phyloP scores from a whole-genome alignment of 92 coral and sea anemone species.

The Epizoanthus stellaris region DNA sequence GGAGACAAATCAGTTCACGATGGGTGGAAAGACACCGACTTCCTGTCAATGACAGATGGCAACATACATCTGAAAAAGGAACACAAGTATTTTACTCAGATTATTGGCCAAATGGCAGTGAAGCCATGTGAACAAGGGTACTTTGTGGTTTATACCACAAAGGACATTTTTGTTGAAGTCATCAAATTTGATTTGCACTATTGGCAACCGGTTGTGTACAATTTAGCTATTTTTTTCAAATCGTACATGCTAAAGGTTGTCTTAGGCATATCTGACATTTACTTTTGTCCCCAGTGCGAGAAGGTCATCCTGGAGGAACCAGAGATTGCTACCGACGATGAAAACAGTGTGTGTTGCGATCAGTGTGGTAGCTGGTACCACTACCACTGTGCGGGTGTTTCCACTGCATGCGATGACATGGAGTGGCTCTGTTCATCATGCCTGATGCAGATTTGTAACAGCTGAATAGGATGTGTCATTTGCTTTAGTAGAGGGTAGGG shows the following conservation, averaged over 20 bases:
- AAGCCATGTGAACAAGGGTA: conserved; percentile 1
- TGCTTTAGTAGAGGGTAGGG: neutral
- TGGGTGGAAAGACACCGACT: neutral
- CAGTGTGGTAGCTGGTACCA: conserved; percentile 40
- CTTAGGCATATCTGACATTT: conserved; percentile 13
- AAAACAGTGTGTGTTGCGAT: conserved; percentile 48
- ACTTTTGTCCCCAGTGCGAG: conserved; percentile 45
- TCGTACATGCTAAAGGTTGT: conserved; percentile 17
- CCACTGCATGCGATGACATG: neutral
- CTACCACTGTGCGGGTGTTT: conserved; percentile 32
- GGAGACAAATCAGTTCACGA: neutral
- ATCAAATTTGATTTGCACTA: neutral
- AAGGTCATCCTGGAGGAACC: conserved; percentile 22
- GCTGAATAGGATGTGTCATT: too few species aligned
- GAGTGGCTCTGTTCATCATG: too few species aligned
- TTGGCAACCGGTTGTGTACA: neutral
- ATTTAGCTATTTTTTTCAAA: conserved; percentile 14
- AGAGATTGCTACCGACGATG: conserved; percentile 17
- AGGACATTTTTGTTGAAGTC: conserved; percentile 2
- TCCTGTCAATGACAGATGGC: neutral
- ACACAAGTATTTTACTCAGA: conserved; percentile 13
- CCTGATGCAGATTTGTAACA: too few species aligned
- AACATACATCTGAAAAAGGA: conserved; percentile 1
- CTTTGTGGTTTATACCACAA: conserved; percentile 14
- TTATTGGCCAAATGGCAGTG: conserved; percentile 19